phyloP scores from a whole-genome alignment of 2,888 invertebrate genomes.

The Escarpia spicata region DNA sequence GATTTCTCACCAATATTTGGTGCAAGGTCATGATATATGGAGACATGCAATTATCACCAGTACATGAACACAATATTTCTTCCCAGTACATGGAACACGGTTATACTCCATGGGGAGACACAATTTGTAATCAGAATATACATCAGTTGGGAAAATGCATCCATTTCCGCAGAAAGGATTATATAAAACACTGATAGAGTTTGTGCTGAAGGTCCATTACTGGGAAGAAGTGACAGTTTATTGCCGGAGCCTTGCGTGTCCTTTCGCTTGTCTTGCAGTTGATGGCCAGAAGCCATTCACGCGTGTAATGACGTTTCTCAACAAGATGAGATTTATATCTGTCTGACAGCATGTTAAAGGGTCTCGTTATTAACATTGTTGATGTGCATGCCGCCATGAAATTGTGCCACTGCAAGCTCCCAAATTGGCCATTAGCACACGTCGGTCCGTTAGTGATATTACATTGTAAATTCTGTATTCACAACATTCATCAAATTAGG shows the following conservation, averaged over 20 bases:
- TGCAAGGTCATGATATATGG: neutral
- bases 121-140: neutral
- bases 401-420: neutral
- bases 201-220: neutral
- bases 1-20: neutral
- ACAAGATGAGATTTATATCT: neutral
- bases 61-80: too few species aligned
- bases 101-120: neutral
- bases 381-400: neutral
- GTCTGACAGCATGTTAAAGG: neutral
- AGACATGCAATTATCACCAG: too few species aligned
- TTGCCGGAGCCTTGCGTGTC: neutral
- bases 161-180: neutral
- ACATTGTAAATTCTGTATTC: neutral
- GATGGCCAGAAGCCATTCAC: neutral
- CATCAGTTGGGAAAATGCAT: neutral
- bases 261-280: neutral
- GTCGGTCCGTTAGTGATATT: neutral
- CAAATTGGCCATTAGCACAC: neutral
- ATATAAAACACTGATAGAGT: neutral
- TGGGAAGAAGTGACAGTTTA: neutral
- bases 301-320: constrained; percentile 4
- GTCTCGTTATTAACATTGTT: neutral
- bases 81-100: too few species aligned
- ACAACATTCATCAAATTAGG: neutral